Conservation (phyloP, 2,888 invertebrate genomes). For the Heliconius ismenius region DNA sequence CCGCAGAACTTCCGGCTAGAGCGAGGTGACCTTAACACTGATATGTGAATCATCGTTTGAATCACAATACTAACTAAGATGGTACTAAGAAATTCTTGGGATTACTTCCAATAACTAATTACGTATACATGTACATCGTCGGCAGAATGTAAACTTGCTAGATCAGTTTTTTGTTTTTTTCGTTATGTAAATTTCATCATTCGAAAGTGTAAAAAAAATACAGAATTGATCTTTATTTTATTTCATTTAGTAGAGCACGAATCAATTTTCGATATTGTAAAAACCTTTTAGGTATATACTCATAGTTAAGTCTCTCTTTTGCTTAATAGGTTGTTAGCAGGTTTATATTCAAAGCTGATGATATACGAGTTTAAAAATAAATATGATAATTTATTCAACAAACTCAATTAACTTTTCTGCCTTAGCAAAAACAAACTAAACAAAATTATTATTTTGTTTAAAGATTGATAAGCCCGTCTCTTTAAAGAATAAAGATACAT, state of each 20-base stretch:
- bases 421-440: not conserved
- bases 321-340: too few species aligned
- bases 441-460: not conserved
- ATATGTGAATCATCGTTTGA: conserved; percentile 37
- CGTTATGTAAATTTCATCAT: too few species aligned
- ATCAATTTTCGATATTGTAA: too few species aligned
- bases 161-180: too few species aligned
- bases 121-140: not conserved
- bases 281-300: too few species aligned
- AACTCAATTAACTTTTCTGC: not conserved
- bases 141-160: too few species aligned
- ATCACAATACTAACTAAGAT: conserved; percentile 19
- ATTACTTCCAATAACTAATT: not conserved
- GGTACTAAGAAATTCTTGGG: conserved; percentile 3
- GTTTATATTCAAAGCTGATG: too few species aligned
- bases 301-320: too few species aligned
- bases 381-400: not conserved
- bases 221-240: too few species aligned
- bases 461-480: not conserved
- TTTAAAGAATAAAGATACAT: not conserved
- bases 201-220: too few species aligned
- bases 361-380: not conserved
- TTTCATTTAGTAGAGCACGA: too few species aligned
- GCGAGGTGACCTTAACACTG: conserved; percentile 42
- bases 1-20: conserved; percentile 47